Conservation (phyloP, 2,797 vertebrate species). For the Limosa lapponica region DNA sequence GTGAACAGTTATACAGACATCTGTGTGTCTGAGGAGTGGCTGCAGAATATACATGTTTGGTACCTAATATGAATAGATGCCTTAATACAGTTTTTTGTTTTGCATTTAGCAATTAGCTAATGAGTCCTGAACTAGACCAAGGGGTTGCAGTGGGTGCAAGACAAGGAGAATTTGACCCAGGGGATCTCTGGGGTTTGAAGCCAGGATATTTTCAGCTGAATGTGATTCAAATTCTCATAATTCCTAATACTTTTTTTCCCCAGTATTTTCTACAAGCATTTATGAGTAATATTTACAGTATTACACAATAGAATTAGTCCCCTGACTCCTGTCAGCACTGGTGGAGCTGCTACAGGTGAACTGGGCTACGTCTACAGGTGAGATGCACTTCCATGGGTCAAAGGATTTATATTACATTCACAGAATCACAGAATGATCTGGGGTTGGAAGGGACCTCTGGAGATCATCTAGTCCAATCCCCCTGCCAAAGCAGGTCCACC, state of each 20-base stretch:
- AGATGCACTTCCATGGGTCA: not conserved
- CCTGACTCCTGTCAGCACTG: not conserved
- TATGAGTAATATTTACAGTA: not conserved
- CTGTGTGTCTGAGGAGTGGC: not conserved
- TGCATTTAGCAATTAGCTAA: not conserved
- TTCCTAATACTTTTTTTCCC: not conserved
- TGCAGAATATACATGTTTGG: not conserved
- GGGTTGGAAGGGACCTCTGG: no score
- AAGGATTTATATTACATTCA: not conserved
- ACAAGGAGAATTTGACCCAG: not conserved
- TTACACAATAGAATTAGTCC: not conserved
- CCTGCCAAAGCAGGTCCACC: no score
- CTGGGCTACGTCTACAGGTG: not conserved
- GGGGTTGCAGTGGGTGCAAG: not conserved
- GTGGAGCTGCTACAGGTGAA: not conserved
- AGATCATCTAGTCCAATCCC: no score
- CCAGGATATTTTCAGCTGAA: not conserved
- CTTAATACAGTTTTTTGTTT: not conserved
- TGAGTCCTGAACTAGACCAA: not conserved
- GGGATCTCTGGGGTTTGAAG: not conserved
- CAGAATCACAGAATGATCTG: no score
- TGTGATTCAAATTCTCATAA: not conserved
- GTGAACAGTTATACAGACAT: not conserved
- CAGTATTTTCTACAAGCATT: not conserved
- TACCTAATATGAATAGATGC: not conserved